Evolutionary conservation across 2,888 invertebrate genomes (phyloP), one percentile per base, ranked within the genome.

Genomic region (Melanostoma mellinum): DNA sequence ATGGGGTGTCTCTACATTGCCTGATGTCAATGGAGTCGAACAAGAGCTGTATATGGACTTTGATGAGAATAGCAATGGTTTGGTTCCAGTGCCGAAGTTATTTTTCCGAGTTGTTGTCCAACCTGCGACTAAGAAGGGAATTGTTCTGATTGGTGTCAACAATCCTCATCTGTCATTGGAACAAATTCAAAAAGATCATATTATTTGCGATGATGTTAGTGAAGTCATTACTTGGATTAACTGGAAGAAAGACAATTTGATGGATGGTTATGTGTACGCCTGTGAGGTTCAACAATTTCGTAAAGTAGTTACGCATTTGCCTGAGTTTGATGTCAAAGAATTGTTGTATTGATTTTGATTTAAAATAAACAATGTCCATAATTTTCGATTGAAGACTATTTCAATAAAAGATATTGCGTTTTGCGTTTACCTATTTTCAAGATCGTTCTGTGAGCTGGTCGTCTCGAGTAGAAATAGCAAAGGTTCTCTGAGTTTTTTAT

Each of bases 101-200:
- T 93, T 89, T 86, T 94, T 93, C 92, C 94, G 93, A 86, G 90
- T 93, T 2, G 88, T 93, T 30, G 91, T 93, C 85, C 92, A 93
- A 79, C 78, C 78, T 1, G 65, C 74, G 2, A 90, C 91, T 0
- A 85, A 68, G 1, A 88, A 89, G 10, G 94, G 93, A 1, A 89
- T 93, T 36, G 94, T 92, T 5, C 89, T 94, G 63, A 86, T 94
- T 20, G 93, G 93, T 4, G 89, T 89, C 2, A 91, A 91, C 86
- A 89, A 91, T 89, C 90, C 90, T 2, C 87, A 89, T 82, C 87
- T 86, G 8, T 88, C 88, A 0, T 75, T 88, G 30, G 67, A 85
- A 10, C 86, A 90, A 82, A 87, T 88, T 35, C 5, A 81, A 30
- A 3, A 30, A 4, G 88, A 89, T 0, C 89, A 89, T 53, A 58